Conservation (phyloP, 2,797 vertebrate species). For the Spatula clypeata region DNA sequence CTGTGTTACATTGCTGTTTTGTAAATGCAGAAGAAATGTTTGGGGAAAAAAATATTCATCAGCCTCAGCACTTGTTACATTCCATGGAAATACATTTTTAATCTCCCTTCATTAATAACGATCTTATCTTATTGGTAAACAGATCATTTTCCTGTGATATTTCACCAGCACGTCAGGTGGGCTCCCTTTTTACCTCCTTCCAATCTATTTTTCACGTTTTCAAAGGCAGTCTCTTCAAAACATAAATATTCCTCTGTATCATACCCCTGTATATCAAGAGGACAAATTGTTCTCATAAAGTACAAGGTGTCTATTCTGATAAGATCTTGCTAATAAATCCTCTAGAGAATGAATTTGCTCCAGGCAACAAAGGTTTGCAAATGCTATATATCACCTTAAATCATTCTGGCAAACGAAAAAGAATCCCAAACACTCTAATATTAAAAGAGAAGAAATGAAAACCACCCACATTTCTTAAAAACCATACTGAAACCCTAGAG, state of each 20-base stretch:
- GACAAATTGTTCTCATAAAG: conserved; percentile 4
- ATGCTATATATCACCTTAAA: not conserved
- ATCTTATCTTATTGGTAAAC: not conserved
- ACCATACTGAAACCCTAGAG: not conserved
- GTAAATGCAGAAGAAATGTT: not conserved
- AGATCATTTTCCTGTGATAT: not conserved
- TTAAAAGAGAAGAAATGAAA: not conserved
- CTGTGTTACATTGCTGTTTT: not conserved
- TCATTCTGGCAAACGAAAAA: not conserved
- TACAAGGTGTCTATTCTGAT: not conserved
- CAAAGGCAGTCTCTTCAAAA: not conserved
- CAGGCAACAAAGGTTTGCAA: conserved; percentile 18
- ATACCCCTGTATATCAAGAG: not conserved
- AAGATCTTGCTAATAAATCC: conserved; percentile 19
- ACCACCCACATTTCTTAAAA: not conserved
- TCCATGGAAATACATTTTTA: not conserved
- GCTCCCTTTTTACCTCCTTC: not conserved
- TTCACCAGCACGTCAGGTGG: not conserved
- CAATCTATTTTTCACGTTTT: not conserved
- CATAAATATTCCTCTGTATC: not conserved
- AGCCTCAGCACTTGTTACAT: not conserved
- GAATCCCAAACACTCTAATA: not conserved
- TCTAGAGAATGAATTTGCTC: not conserved
- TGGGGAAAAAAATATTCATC: not conserved
- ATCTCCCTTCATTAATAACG: not conserved